Evolutionary conservation across 1,140 invertebrate species (phyloP), one percentile per base, ranked within the genome.

Genomic region (Trichogramma pretiosum): DNA sequence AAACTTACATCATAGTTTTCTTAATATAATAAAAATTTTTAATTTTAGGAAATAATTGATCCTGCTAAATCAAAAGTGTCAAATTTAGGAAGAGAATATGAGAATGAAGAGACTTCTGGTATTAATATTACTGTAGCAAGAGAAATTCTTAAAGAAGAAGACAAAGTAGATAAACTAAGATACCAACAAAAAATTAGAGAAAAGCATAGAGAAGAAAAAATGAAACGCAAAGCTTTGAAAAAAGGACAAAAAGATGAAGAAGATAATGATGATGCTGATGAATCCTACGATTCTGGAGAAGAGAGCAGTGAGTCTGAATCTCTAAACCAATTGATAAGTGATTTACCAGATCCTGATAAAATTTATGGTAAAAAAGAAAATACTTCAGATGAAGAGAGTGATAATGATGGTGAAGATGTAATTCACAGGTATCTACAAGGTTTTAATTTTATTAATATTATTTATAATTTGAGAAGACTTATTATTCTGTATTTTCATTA

Each of bases 321-420:
- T 23, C 68, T 32, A 56, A 78, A 76, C 38, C 80, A 82, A 28
- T 85, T 89, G 65, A 62, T 89, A 14, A 86, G 84, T 5, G 87
- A 84, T 81, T 65, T 91, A 39, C 87, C 87, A 14, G 87, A 92
- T 78, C 86, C 86, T 22, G 85, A 90, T 62, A 81, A 85, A 64
- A 62, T 83, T 53, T 85, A 86, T 70, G 74, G 71, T 3, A 70
- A 75, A 64, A 34, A 64, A 38, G 56, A 67, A 48, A 51, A 40
- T 11, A 56, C 64, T 23, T 52, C 61, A n/a, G n/a, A n/a, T 43
- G 55, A 60, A 19, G n/a, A n/a, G n/a, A 49, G 33, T 49, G 54
- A 54, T 28, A 52, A 46, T 14, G 47, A 43, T 14, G 34, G 46
- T 35, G 52, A 50, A 14, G 34, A 54, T 24, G 28, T 55, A 38